Evolutionary conservation across 1,140 invertebrate species (phyloP).

Genomic region (Liolophura sinensis): DNA sequence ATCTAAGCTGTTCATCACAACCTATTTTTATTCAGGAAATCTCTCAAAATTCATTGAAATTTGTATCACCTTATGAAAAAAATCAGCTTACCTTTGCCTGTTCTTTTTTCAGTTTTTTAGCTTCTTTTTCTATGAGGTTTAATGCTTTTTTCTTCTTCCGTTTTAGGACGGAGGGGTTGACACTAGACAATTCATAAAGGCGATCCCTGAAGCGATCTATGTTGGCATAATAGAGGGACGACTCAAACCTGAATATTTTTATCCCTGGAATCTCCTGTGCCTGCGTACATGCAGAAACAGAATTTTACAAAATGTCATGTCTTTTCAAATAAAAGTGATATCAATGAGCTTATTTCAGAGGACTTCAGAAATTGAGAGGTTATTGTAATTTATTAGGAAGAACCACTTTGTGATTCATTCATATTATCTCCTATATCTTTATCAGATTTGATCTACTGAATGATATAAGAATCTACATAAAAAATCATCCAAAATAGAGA

Average conservation of each 20-base stretch:
- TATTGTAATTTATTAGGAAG: background rate
- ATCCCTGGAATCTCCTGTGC: conserved; percentile 55
- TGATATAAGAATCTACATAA: background rate
- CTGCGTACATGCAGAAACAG: conserved; percentile 40
- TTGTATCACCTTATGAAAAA: too few relatives aligned
- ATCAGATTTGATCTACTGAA: background rate
- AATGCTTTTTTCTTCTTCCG: conserved; percentile 25
- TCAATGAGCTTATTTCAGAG: background rate
- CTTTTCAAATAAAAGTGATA: background rate
- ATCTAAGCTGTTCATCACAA: too few relatives aligned
- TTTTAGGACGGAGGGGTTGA: conserved; percentile 45
- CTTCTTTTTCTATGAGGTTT: conserved; percentile 8
- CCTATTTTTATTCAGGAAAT: too few relatives aligned
- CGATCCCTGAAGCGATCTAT: conserved; percentile 50
- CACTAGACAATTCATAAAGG: conserved; percentile 44
- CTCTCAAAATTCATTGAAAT: too few relatives aligned
- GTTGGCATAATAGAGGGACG: conserved; percentile 57
- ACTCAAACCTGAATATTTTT: conserved; percentile 58
- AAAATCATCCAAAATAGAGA: background rate
- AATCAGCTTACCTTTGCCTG: too few relatives aligned
- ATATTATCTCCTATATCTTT: too few relatives aligned
- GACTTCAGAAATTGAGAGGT: background rate
- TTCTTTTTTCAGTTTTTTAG: too few relatives aligned
- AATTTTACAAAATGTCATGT: conserved; percentile 1
- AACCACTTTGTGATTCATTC: too few relatives aligned